These are phyloP conservation scores for Lepus townsendii DNA, from an alignment of 2,797 vertebrate genomes.

Conservation along the genomic window DNA sequence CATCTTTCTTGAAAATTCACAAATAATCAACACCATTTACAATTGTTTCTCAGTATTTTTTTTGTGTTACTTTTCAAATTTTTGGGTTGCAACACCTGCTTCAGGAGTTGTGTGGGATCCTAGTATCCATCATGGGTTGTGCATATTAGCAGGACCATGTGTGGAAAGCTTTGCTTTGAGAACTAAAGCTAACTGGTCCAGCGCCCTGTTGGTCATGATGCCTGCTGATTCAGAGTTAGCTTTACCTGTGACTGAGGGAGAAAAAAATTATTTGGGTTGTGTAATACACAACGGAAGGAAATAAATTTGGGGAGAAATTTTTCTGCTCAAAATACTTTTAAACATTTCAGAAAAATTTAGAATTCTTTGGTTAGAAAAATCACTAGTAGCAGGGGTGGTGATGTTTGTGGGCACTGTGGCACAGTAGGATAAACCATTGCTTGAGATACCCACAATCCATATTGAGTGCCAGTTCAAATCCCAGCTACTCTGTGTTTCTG, in stretches of 20 bases:
- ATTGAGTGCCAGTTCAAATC: too few species aligned
- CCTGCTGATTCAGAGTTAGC: not conserved
- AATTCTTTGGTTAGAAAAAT: slow-evolving; percentile 28
- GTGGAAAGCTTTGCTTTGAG: not conserved
- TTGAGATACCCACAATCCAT: too few species aligned
- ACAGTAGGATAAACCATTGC: too few species aligned
- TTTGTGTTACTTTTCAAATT: not conserved
- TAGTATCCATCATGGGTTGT: not conserved
- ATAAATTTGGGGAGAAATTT: not conserved
- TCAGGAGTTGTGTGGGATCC: not conserved
- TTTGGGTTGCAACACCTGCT: slow-evolving; percentile 16
- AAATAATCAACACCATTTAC: not conserved
- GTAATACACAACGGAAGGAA: not conserved
- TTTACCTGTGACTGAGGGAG: not conserved
- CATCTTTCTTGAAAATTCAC: not conserved
- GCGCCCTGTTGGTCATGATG: not conserved
- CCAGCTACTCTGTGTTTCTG: too few species aligned
- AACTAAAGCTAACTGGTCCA: not conserved
- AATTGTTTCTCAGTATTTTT: not conserved
- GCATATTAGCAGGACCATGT: not conserved
- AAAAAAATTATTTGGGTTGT: slow-evolving; percentile 1
- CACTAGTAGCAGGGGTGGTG: not conserved
- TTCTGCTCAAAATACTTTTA: slow-evolving; percentile 12
- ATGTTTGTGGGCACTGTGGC: too few species aligned
- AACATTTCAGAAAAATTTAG: slow-evolving; percentile 12